A percentile compares a stretch with the other conserved stretches of the same genome.
phyloP scores from a whole-genome alignment of 1,140 invertebrate species.

The Epicauta chinensis region DNA sequence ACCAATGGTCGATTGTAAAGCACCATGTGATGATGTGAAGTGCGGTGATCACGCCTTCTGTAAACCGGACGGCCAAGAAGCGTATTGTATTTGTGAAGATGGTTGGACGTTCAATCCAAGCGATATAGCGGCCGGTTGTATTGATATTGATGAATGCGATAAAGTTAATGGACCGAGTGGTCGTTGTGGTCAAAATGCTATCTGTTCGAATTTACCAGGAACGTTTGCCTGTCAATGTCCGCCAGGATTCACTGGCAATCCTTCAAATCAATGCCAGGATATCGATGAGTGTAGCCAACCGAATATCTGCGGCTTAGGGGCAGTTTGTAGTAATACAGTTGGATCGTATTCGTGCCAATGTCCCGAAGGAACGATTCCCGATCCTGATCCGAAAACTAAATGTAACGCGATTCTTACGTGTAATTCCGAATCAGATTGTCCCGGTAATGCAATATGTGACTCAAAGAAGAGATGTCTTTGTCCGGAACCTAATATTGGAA shows the following conservation, averaged over 20 bases:
- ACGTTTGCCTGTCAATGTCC: conserved; percentile 73
- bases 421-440: conserved; percentile 67
- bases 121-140: conserved; percentile 81
- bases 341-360: conserved; percentile 76
- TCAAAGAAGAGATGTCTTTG: conserved; percentile 70
- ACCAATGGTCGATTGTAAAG: conserved; percentile 73
- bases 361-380: conserved; percentile 70
- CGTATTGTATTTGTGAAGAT: conserved; percentile 87
- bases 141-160: conserved; percentile 93
- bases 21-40: conserved; percentile 84
- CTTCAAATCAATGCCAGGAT: conserved; percentile 69
- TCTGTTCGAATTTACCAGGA: conserved; percentile 77
- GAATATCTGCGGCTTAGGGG: conserved; percentile 68
- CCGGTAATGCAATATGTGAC: conserved; percentile 84
- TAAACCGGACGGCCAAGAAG: conserved; percentile 80
- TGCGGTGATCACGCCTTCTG: conserved; percentile 85
- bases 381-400: conserved; percentile 70
- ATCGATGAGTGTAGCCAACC: conserved; percentile 71
- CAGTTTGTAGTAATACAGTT: conserved; percentile 69
- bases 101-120: conserved; percentile 88
- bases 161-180: conserved; percentile 66
- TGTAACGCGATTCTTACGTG: conserved; percentile 78
- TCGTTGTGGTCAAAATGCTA: conserved; percentile 74
- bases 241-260: conserved; percentile 72
- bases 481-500: conserved; percentile 83